Base-by-base conservation (phyloP, 2,113 vertebrate species). In the Cottus gobio region DNA sequence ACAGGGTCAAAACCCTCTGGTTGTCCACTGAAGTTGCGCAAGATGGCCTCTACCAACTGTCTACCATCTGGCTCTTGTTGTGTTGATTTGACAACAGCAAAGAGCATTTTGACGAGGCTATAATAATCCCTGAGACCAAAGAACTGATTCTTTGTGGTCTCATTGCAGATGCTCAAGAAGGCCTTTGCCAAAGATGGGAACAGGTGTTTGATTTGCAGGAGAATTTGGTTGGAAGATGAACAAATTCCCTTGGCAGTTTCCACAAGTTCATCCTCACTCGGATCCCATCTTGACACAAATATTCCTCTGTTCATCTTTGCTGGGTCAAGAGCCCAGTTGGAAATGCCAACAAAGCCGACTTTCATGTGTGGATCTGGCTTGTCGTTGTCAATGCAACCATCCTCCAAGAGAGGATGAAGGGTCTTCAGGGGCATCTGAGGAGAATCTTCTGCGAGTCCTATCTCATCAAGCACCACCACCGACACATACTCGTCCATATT, bases 271-370 rank as follows among this genome's bases (percentile, higher is more conserved):
- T 92, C 79, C 69, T 95, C 86, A 69, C 88, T 95, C 4, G 94
- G 95, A 70, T 95, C 95, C 82, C 94, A 91, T 26, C 95, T 91
- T 57, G 94, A 94, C 5, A 96, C 93, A 86, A 96, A 95, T 73
- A 96, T 94, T 22, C 95, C 95, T 56, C 95, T 84, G 87, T 96
- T 96, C 95, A 96, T 96, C 83, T 96, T 96, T 34, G 95, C 95
- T 64, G 95, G 95, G 83, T 96, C 95, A 2, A 96, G 89, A 80
- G 95, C 95, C 95, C 95, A 96, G 84, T 96, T 96, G 30, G 95
- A 96, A 79, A 96, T 95, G 31, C 95, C 95, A 68, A 96, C 91
- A 89, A 96, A 96, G 1, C 95, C 95, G 3, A 95, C 94, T 85
- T 95, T 96, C 92, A 95, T 93, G 86, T 95, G 86, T 13, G 86